A percentile compares a stretch with the other conserved stretches of the same genome.
Evolutionary conservation across 2,797 vertebrate species (phyloP).

Genomic region (Hylomyscus alleni): DNA sequence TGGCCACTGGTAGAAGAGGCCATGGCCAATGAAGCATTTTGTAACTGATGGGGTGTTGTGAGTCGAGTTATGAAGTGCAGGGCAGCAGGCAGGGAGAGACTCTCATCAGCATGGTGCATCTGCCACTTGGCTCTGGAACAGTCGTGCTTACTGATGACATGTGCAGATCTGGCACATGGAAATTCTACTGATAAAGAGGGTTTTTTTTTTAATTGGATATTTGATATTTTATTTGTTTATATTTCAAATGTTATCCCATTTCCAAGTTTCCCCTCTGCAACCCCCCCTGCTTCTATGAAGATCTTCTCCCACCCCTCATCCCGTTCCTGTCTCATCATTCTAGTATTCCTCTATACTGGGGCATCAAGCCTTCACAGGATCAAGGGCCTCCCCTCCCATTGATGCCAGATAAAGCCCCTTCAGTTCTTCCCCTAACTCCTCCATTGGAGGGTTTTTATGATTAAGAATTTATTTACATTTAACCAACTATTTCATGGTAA

Average conservation of each 20-base stretch:
- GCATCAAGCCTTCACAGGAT: too few relatives aligned
- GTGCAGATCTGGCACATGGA: not conserved
- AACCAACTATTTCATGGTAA: conserved; percentile 21
- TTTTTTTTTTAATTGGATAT: not conserved
- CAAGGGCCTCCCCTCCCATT: too few relatives aligned
- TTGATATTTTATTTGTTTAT: too few relatives aligned
- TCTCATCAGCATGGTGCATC: not conserved
- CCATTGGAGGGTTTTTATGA: not conserved
- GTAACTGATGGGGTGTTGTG: conserved; percentile 28
- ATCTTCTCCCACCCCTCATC: too few relatives aligned
- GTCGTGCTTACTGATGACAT: not conserved
- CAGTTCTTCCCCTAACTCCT: too few relatives aligned
- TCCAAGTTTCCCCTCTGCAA: too few relatives aligned
- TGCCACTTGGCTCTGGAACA: conserved; percentile 41
- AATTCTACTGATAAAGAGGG: not conserved
- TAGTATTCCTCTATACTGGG: too few relatives aligned
- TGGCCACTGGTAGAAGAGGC: not conserved
- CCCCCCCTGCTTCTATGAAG: too few relatives aligned
- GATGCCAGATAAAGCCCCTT: too few relatives aligned
- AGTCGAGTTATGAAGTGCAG: not conserved
- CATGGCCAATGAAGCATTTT: conserved; percentile 38
- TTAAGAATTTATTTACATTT: conserved; percentile 40
- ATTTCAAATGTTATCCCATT: too few relatives aligned
- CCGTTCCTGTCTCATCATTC: too few relatives aligned
- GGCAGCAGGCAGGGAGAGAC: not conserved